A percentile compares a stretch with the other conserved stretches of the same genome.
Conservation (phyloP, 2,113 vertebrate genomes). For the Octodon degus region DNA sequence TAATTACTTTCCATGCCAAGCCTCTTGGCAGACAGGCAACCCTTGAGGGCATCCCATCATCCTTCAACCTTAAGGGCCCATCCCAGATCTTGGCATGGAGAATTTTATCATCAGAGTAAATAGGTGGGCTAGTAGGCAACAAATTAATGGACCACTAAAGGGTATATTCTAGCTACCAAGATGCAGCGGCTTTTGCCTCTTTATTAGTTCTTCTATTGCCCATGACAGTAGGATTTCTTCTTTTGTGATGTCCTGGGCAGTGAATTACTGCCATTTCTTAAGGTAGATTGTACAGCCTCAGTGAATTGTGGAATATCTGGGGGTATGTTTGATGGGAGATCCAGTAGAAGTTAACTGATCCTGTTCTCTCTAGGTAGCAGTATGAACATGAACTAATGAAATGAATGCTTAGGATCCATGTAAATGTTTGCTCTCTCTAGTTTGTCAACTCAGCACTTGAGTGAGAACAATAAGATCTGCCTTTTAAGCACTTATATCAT, state of each 20-base stretch:
- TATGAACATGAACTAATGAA: neutral
- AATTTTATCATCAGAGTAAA: neutral
- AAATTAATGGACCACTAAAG: neutral
- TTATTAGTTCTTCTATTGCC: neutral
- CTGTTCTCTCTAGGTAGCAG: neutral
- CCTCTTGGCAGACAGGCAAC: neutral
- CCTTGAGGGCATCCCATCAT: neutral
- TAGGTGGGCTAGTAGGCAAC: neutral
- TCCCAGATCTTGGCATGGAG: neutral
- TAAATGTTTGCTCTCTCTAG: neutral
- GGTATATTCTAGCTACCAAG: neutral
- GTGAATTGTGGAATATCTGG: neutral
- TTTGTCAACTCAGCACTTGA: neutral
- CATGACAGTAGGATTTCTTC: neutral
- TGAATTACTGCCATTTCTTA: neutral
- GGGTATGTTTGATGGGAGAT: neutral
- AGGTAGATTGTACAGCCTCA: neutral
- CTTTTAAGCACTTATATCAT: neutral
- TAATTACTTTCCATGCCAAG: neutral
- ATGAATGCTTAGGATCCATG: neutral
- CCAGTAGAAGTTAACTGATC: neutral
- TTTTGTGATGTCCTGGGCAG: neutral
- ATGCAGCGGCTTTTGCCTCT: neutral
- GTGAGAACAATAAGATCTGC: neutral
- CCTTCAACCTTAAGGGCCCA: neutral